Evolutionary conservation across 2,888 invertebrate genomes (phyloP), one percentile per base, ranked within the genome.

Genomic region (Ormyrus nitidulus): DNA sequence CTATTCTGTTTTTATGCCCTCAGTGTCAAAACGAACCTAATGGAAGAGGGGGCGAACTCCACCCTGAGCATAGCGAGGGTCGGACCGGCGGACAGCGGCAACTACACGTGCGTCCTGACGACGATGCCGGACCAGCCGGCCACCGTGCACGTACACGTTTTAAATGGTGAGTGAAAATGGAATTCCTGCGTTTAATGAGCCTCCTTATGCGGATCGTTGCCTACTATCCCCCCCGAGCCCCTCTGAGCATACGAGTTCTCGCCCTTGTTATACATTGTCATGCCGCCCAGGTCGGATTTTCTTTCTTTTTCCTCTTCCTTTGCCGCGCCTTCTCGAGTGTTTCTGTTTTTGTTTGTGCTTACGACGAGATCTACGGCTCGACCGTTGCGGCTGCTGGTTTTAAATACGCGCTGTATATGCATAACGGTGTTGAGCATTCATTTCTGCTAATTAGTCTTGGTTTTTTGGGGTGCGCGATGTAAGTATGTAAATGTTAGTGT

Each of bases 91-190:
- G 92, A 92, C 87, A 91, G 91, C 81, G 92, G 92, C 72, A 92
- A 92, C 87, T 92, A 92, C 89, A 92, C 92, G 58, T 92, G 92
- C 87, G 89, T 91, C 79, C 87, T 91, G 75, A 90, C 91, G 83
- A 91, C 90, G 80, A 90, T 91, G 87, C 89, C 91, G 72, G 89
- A 91, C 81, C 89, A 91, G 81, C 91, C 91, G 66, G 91, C 91
- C 78, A 91, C 91, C 61, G 91, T 92, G 83, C 91, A 92, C 84
- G 92, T 92, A 81, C 92, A 92, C 86, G 91, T 92, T 81, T 89
- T 92, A 80, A 92, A 92, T 88, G 92, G 92, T 92, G 89, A 91
- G 91, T 80, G 46, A 74, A 69, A 71, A 56, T 58, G 11, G 9
- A 44, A 48, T 5, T 68, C 46, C 13, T 19, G 0, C 74, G 58